Base-by-base conservation (phyloP, 2,797 vertebrate genomes). In the Sciaenops ocellatus region DNA sequence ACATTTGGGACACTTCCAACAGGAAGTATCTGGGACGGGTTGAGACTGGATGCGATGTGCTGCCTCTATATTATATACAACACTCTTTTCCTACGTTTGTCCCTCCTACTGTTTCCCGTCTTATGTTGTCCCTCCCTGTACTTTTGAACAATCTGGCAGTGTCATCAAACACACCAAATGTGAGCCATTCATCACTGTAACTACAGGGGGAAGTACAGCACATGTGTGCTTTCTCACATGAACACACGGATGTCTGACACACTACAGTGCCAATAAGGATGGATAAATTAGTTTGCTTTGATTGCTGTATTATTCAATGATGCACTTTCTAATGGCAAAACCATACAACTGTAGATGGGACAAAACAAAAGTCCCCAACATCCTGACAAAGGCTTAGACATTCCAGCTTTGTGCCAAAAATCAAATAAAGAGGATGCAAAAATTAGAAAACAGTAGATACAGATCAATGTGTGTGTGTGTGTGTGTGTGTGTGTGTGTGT, bases 11-110 rank as follows among this genome's bases (percentile, higher is more conserved):
- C 5, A 4, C 74, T 42, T 89, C 85, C 88, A 90, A 88, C 76
- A 91, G 92, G 91, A 95, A 90, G 85, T 87, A 89, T 89, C 87
- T 92, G 87, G 78, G 79, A 79, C 20, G 44, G 64, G 59, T 73
- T 85, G 78, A 82, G 77, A 62, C 79, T 59, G 42, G 59, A 71
- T 54, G 66, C 87, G 68, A 89, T 83, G 71, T 73, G 68, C 74
- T 85, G 61, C 55, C 70, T 79, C 79, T 34, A 82, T 59, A 80
- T 78, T 74, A 85, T 77, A 85, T 78, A 79, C 76, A 84, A 73
- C 62, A 79, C 61, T 68, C 54, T 78, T 55, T 78, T 76, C 66
- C 62, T 81, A 22, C n/a, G 24, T 54, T 41, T 55, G 72, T 52
- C 18, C 75, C 83, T 73, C 68, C 75, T 73, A 55, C 70, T 5